Base-by-base conservation (phyloP, 2,888 invertebrate genomes). In the Tridacna crocea region DNA sequence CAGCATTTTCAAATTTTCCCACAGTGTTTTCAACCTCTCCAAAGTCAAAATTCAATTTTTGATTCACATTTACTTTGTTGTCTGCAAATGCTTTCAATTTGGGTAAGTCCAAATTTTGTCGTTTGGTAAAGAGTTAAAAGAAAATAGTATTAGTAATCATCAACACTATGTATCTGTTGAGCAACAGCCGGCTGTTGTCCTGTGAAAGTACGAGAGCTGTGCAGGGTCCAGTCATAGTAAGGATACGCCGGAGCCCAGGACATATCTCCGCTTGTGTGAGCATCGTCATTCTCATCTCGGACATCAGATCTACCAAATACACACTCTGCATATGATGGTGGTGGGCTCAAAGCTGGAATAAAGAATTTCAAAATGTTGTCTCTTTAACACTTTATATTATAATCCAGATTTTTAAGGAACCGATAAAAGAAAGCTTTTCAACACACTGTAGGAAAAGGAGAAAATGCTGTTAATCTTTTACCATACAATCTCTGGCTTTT, bases 251-350 rank as follows among this genome's bases (percentile, higher is more conserved):
- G 93, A 17, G 92, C 91, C 91, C 91, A 93, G 22, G 78, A 82
- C 26, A 80, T 79, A 27, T 89, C 82, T 17, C 92, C 90, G 11
- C 82, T 82, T 47, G 92, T 92, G 81, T 92, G 89, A 70, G 89
- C 91, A 78, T 92, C 92, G 72, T 93, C 92, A 63, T 91, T 88
- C 60, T 92, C 92, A 73, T 92, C 92, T 27, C 89, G 79, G 10
- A 92, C 90, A 66, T 88, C 87, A 72, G 89, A 88, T 11, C 88
- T 80, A 1, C 91, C 91, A 78, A 90, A 91, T 6, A 93, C 90
- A 87, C 92, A 91, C 75, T 93, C 93, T 60, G 91, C 90, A 81
- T 93, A 93, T 0, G 92, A 90, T 60, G 93, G 93, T n/a, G 93
- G 93, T 55, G 83, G 83, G 60, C 77, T 78, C 24, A 82, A 55